Percentiles rank a stretch among this genome's conserved stretches.
phyloP scores from a whole-genome alignment of 2,113 vertebrate genomes.

The Sinocyclocheilus anophthalmus region DNA sequence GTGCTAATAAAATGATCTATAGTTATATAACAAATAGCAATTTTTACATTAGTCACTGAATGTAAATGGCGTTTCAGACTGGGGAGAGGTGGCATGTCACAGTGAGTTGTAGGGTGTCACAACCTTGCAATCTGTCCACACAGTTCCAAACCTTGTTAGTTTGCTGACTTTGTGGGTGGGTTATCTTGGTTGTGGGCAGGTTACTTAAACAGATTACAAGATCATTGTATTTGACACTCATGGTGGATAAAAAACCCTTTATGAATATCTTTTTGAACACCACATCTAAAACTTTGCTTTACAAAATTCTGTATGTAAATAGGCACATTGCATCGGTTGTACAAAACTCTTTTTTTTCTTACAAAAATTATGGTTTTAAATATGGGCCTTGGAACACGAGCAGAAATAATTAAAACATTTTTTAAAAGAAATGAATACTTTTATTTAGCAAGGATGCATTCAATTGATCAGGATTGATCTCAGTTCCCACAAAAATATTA shows the following conservation, averaged over 20 bases:
- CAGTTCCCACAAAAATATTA: not conserved
- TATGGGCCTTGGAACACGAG: not conserved
- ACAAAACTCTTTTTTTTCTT: not conserved
- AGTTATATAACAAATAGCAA: not conserved
- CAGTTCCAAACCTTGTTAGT: not conserved
- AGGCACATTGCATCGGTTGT: not conserved
- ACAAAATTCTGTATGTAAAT: not conserved
- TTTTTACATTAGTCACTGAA: not conserved
- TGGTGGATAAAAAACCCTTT: not conserved
- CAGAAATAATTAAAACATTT: not conserved
- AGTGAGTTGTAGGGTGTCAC: not conserved
- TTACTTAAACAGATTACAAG: not conserved
- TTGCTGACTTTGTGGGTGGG: conserved; percentile 1
- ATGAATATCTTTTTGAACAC: not conserved
- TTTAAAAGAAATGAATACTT: no score
- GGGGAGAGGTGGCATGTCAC: conserved; percentile 1
- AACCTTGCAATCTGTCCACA: conserved; percentile 13
- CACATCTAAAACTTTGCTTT: not conserved
- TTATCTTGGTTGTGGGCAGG: not conserved
- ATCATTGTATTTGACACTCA: not conserved
- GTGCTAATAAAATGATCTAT: not conserved
- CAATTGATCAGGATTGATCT: not conserved
- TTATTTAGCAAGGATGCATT: not conserved
- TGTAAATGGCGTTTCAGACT: not conserved
- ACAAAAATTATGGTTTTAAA: not conserved